Base-by-base conservation (phyloP, 2,113 vertebrate genomes). In the Mustela lutreola region DNA sequence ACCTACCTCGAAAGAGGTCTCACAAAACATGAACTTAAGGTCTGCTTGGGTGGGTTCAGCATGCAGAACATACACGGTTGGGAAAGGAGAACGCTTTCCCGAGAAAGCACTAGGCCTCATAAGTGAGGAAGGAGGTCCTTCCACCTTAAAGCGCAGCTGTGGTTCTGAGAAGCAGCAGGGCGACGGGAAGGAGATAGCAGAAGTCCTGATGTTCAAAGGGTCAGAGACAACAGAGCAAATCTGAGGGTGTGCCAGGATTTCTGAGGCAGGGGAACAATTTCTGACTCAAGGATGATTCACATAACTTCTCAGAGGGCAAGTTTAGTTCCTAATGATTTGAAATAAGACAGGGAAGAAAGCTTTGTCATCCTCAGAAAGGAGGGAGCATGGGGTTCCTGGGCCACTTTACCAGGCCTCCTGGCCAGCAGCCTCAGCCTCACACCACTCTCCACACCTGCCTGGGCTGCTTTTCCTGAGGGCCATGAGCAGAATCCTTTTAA, bases 181-280 rank as follows among this genome's bases (percentile, higher is more conserved):
- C 6, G 0, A 42, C 6, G 48, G 76, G 31, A 2, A 67, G 73
- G 10, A 88, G 81, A 45, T 0, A 21, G 73, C 1, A 21, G 42
- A 62, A 62, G 62, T 22, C 95, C 21, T 42, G 48, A 42, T 7
- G 11, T 16, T 94, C 70, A 87, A 87, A 84, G 75, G 53, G 58
- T 28, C 0, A 3, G 83, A 89, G 83, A 33, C 4, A n/a, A 50
- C 78, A 56, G n/a, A 95, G 90, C 56, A 22, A 26, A 36, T 28
- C 11, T n/a, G 89, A 83, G 84, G 39, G 7, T 9, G 62, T 7
- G 28, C 76, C 70, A 81, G 84, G 50, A 71, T 58, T 92, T 94
- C 83, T 45, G 90, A 96, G 92, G 80, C 93, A 92, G 75, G 92
- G 39, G 79, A 94, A 75, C 75, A 60, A 80, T 63, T 94, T 97